Base-by-base conservation (phyloP, 1,140 invertebrate genomes). In the Anoplolepis gracilipes region DNA sequence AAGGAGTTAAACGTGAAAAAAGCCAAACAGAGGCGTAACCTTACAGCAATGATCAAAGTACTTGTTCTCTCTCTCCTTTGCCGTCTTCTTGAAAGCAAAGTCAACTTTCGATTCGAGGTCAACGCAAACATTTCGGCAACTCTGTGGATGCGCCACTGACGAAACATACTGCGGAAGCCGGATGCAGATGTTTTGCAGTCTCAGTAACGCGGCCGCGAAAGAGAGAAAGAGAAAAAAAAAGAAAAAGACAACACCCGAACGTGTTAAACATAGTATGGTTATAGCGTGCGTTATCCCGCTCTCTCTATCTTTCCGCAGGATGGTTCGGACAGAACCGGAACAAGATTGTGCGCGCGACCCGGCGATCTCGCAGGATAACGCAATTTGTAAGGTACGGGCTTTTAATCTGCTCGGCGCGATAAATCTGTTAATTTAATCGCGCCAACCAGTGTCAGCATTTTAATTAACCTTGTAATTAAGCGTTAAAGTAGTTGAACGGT, bases 361-460 rank as follows among this genome's bases (percentile, higher is more conserved):
- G 13, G 1, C 49, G n/a, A 46, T 11, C n/a, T 57, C 53, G 67
- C 53, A 4, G 19, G 53, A 46, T 82, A 82, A 82, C 67, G 55
- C 78, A 39, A 73, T 82, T 72, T 59, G 65, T 69, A 82, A 82
- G 53, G 53, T 25, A 8, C 65, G 25, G 28, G 36, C 78, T 72
- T 82, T 72, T 82, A 82, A 82, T 82, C 67, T 36, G 67, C 49
- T 59, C 25, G 78, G 25, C 36, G 28, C 67, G 36, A 82, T 82
- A 39, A 82, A 82, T 82, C 78, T 82, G 78, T 82, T 82, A 82
- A 82, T 82, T 82, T 82, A 42, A 73, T 82, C 67, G 53, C n/a
- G 65, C 78, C 65, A 22, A 42, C 49, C 72, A 72, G 65, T 72
- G 78, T 59, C 78, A 73, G 67, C 28, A 30, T 82, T 82, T 82